Evolutionary conservation across 2,113 vertebrate species (phyloP), one percentile per base, ranked within the genome.

Genomic region (Pseudorasbora parva): DNA sequence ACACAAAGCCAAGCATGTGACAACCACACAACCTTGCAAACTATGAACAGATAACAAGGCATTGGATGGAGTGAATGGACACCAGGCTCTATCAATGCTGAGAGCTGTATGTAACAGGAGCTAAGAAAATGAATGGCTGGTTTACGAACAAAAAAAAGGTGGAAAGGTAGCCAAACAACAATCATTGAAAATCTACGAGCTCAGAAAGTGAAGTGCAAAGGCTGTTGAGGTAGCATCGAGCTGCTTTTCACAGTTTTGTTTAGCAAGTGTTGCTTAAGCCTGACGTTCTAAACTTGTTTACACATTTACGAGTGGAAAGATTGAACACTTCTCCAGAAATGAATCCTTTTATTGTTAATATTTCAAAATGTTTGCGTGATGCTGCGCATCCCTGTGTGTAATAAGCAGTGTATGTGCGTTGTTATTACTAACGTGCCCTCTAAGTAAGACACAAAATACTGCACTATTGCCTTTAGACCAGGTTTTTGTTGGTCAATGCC

Each of bases 1-100:
- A 78, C 54, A 33, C 30, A 80, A 78, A 84, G 37, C 2, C 25
- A 74, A 75, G 57, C 64, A 47, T 84, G 68, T 74, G 68, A 81
- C 83, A 80, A 27, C 17, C 8, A n/a, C 43, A 19, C 47, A 81
- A 54, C 49, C 79, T 69, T 69, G 47, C 78, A 69, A 81, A 23
- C 62, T 51, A 66, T 66, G 59, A 66, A 49, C 37, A 30, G 25
- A 64, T 57, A 59, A 76, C 51, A 66, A 51, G 78, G 25, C 43
- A 79, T 11, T 47, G 41, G 77, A 19, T 79, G 17, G 17, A 66
- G 57, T 30, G 60, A 79, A 49, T 49, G 17, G 23, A 66, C 6
- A 5, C 15, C 77, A 21, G 25, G 41, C 56, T 79, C 1, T 62
- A 78, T 62, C 41, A 66, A 66, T 49, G 15, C 17, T 33, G 47